phyloP scores from a whole-genome alignment of 2,113 vertebrate genomes.

The Spea bombifrons region DNA sequence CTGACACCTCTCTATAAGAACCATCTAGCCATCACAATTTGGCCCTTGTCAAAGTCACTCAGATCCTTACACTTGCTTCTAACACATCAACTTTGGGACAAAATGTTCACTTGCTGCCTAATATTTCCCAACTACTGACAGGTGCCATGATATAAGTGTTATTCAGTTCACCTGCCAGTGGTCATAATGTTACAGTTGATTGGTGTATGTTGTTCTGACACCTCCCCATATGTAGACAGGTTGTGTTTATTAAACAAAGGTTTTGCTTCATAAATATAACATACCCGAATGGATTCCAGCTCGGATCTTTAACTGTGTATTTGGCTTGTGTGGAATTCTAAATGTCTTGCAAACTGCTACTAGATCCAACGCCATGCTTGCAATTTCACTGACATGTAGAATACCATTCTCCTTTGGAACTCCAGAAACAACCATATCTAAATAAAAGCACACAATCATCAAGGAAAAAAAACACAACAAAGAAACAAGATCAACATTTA shows the following conservation, averaged over 20 bases:
- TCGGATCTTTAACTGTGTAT: constrained; percentile 72
- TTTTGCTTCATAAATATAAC: background rate
- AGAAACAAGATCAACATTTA: background rate
- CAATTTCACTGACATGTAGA: constrained; percentile 69
- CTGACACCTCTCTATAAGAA: too few relatives aligned
- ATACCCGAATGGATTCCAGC: constrained; percentile 78
- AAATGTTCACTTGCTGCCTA: too few relatives aligned
- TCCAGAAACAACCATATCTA: constrained; percentile 82
- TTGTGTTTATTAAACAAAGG: background rate
- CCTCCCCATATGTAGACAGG: too few relatives aligned
- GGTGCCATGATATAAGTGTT: too few relatives aligned
- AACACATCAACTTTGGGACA: too few relatives aligned
- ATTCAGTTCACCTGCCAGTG: too few relatives aligned
- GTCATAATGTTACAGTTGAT: too few relatives aligned
- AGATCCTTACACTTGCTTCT: too few relatives aligned
- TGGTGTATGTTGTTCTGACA: too few relatives aligned
- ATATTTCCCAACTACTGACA: too few relatives aligned
- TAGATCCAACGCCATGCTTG: constrained; percentile 80
- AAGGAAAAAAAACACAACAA: background rate
- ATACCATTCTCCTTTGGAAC: constrained; percentile 75
- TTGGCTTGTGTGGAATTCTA: constrained; percentile 76
- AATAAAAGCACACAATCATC: constrained; percentile 36
- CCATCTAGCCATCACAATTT: too few relatives aligned
- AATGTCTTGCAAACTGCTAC: constrained; percentile 74
- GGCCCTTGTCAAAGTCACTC: too few relatives aligned